Evolutionary conservation across 2,797 vertebrate genomes (phyloP).

Genomic region (Premnoplex brunnescens): DNA sequence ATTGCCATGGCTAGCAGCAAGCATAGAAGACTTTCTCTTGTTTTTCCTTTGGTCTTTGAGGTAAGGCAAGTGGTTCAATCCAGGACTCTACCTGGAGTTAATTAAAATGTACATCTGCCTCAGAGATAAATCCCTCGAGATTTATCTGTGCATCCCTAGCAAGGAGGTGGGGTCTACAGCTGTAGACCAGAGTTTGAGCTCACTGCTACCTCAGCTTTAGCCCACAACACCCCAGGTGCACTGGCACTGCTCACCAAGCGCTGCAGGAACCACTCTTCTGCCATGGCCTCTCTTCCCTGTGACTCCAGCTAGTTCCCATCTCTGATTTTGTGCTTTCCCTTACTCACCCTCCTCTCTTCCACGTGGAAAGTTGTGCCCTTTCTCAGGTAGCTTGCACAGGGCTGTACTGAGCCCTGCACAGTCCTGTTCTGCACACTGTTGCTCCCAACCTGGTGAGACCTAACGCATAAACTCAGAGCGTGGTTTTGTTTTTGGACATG

Average conservation of each 20-base stretch:
- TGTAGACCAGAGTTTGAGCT: neutral
- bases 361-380: neutral
- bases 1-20: neutral
- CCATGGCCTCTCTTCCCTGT: neutral
- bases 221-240: no score
- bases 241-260: neutral
- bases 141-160: neutral
- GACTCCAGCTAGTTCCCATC: neutral
- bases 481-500: slow-evolving; percentile 27
- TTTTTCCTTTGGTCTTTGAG: neutral
- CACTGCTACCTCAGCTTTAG: neutral
- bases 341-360: neutral
- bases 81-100: neutral
- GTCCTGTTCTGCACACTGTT: accelerated
- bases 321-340: neutral
- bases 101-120: neutral
- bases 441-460: neutral
- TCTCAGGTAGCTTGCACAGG: accelerated
- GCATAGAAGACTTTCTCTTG: neutral
- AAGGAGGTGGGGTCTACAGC: neutral
- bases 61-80: neutral
- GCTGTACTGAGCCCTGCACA: accelerated
- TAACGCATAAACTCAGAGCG: neutral
- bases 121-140: neutral
- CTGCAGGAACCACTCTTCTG: neutral